Evolutionary conservation across 2,797 vertebrate genomes (phyloP), one percentile per base, ranked within the genome.

Genomic region (Margarornis squamiger): DNA sequence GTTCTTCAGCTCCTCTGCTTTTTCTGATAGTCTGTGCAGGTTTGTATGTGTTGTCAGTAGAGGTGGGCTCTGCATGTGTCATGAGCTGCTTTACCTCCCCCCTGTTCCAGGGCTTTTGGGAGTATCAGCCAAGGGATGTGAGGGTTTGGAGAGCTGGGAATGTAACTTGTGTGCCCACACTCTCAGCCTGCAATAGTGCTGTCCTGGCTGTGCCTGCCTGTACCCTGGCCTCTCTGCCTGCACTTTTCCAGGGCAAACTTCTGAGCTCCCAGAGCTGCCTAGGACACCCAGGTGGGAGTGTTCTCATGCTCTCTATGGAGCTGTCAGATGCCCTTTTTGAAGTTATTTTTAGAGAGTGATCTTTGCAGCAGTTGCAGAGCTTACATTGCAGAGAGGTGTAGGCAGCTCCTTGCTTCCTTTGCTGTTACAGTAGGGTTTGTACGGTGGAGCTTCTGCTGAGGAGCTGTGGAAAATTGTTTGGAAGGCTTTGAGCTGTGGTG

Each of bases 291-390:
- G 95, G 86, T 93, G 88, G 95, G 88, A 92, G 90, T 79, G 57
- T 85, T 94, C 83, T 63, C 70, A 7, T 88, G 79, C 92, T 92
- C 86, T 86, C 86, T 6, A 6, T 24, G 3, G 86, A 57, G 91
- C 77, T 87, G 63, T 90, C 83, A 95, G 83, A 93, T 95, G 91
- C 88, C 96, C 95, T 96, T 96, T 96, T 88, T 96, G 96, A 92
- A 96, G 95, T 87, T 96, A 96, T 96, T 95, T 97, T 96, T 97
- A 95, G 95, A 3, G 0, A 63, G 49, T 95, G 96, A 96, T 96
- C 93, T 96, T 92, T 95, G 90, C 93, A 85, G 96, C 77, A 93
- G 83, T 92, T 84, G 74, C 88, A 93, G 90, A 95, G 76, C 76
- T 94, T 94, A 49, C 71, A 84, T 92, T 94, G 94, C 92, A 80